Percentiles rank a stretch among this genome's conserved stretches.
Evolutionary conservation across 2,113 vertebrate species (phyloP).

Genomic region (Microtus oregoni): DNA sequence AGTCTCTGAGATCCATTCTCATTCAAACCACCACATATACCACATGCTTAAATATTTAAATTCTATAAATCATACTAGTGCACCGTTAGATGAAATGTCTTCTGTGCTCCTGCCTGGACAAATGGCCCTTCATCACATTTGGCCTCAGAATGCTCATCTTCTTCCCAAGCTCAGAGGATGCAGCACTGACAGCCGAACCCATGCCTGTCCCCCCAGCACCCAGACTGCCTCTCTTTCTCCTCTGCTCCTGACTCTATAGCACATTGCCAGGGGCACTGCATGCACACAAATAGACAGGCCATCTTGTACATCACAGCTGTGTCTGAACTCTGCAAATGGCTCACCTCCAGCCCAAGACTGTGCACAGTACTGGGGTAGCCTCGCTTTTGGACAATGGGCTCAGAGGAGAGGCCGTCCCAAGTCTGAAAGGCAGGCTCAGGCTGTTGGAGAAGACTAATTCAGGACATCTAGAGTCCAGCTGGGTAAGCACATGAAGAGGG

Average conservation of each 20-base stretch:
- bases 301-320: background rate
- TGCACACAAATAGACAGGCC: background rate
- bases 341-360: background rate
- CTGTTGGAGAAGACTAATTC: background rate
- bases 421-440: background rate
- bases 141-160: background rate
- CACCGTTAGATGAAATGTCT: constrained; percentile 7
- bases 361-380: background rate
- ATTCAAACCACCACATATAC: no score
- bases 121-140: background rate
- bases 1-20: background rate
- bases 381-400: background rate
- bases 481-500: background rate
- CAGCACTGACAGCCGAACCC: background rate
- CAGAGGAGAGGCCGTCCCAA: background rate
- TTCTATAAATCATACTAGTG: background rate
- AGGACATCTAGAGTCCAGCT: background rate
- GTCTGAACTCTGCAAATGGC: background rate
- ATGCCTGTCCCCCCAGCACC: background rate
- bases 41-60: constrained; percentile 29
- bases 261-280: background rate
- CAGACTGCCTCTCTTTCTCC: background rate
- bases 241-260: background rate
- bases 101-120: background rate
- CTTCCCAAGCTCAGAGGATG: background rate